Evolutionary conservation across 2,888 invertebrate genomes (phyloP), one percentile per base, ranked within the genome.

Genomic region (Drosophila parthenogenetica): DNA sequence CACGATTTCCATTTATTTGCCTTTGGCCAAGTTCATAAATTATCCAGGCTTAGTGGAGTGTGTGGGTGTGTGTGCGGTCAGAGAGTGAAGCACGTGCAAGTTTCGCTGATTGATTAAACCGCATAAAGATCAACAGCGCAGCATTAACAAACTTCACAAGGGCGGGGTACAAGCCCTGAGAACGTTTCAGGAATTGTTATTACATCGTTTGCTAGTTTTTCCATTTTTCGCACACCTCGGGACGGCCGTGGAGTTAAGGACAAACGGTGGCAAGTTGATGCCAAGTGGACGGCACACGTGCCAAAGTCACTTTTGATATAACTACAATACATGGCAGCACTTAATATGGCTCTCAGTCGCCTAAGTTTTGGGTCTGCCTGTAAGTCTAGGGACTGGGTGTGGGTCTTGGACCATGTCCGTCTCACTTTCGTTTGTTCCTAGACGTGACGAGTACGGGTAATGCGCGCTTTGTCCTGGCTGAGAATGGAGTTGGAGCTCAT

Each of bases 261-360:
- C 19, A 43, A n/a, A 5, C 46, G 17, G 46, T 19, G 40, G 11
- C 61, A 72, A 45, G 68, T 55, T 77, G 69, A 68, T 77, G 73
- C 60, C 67, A 75, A 82, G 65, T 72, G 69, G 73, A 68, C 68
- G 54, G 69, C 68, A 79, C 84, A 86, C 85, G 85, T 86, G 89
- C 89, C 77, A 81, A 79, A 88, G 73, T 77, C 81, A 83, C 87
- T 88, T 83, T 88, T 88, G 88, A 83, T 86, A 75, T 76, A 87
- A 87, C 83, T 76, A 78, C 61, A 61, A 55, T 66, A 54, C 78
- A 76, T 83, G 79, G 72, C 68, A 71, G 79, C 81, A 83, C 77
- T 88, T 86, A 85, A 85, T 79, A 86, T 80, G 70, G 62, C 50
- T 68, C 67, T 37, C 51, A 45, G 63, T 68, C 14, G 40, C 19